Base-by-base conservation (phyloP, 1,140 invertebrate genomes). In the Drosophila pectinifera region DNA sequence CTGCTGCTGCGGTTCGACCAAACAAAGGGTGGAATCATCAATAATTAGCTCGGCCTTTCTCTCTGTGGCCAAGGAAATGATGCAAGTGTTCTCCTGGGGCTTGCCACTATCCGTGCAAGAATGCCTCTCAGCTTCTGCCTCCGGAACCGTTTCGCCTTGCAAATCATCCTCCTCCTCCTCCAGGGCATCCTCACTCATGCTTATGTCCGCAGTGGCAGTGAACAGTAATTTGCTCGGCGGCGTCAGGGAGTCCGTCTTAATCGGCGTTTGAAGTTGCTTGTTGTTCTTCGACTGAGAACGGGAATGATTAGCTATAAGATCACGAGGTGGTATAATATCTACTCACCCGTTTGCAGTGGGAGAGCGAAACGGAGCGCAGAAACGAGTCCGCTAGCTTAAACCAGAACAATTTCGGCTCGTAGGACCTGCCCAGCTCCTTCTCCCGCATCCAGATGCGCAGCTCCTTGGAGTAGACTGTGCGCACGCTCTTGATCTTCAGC, bases 391-490 rank as follows among this genome's bases (percentile, higher is more conserved):
- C 88, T 28, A 65, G 51, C 36, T 81, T 84, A 16, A 91, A 91
- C 88, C 88, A 91, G 20, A 84, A 81, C 4, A 91, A 31, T 8
- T 91, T 91, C 1, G 88, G 89, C 16, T 78, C 77, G 14, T 91
- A 91, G 58, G 42, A 16, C 14, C 53, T 31, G 6, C 88, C 88
- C 53, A 58, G 36, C 43, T 91, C 79, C 61, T 80, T 88, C 26
- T 91, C 75, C 7, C 78, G 72, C 75, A 80, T 80, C 38, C 90
- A 41, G n/a, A 82, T 92, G 14, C 89, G 79, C 31, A 92, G 61
- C 75, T 92, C 92, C 63, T 92, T 92, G 26, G 80, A 84, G 53
- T 92, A 92, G 4, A 92, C 92, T 3, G 90, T 92, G 59, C 92
- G 82, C 10, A 92, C 81, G 53, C 90, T 92, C 58, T 92, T 92